Conservation (phyloP, 2,888 invertebrate genomes). For the Lottia gigantea region DNA sequence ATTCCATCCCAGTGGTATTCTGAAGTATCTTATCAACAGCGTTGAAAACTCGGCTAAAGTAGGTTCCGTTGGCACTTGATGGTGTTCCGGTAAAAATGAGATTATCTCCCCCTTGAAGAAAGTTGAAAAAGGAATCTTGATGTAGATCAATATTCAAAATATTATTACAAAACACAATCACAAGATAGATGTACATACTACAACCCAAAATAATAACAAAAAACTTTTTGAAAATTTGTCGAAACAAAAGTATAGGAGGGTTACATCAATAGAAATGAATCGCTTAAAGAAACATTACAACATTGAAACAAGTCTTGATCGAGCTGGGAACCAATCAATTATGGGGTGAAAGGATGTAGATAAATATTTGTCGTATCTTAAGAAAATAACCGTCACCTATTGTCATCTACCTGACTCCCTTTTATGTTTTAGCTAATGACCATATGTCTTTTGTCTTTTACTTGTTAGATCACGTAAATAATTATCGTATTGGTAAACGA, state of each 20-base stretch:
- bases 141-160: not conserved
- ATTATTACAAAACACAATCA: constrained; percentile 7
- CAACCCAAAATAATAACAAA: constrained; percentile 4
- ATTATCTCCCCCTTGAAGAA: too few species aligned
- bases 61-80: too few species aligned
- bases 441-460: not conserved
- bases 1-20: too few species aligned
- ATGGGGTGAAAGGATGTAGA: not conserved
- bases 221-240: constrained; percentile 9
- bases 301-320: not conserved
- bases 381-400: not conserved
- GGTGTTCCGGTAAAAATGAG: too few species aligned
- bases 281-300: constrained; percentile 7
- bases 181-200: constrained; percentile 3
- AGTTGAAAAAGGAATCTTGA: too few species aligned
- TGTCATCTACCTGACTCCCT: not conserved
- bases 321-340: not conserved
- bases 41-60: too few species aligned
- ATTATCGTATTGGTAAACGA: not conserved
- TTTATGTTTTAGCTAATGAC: constrained; percentile 11
- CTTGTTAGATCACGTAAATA: not conserved
- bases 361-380: constrained; percentile 8
- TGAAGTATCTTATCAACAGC: too few species aligned
- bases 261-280: not conserved
- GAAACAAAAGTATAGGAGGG: constrained; percentile 7